Conservation (phyloP, 2,797 vertebrate genomes). For the Clarias fuscus region DNA sequence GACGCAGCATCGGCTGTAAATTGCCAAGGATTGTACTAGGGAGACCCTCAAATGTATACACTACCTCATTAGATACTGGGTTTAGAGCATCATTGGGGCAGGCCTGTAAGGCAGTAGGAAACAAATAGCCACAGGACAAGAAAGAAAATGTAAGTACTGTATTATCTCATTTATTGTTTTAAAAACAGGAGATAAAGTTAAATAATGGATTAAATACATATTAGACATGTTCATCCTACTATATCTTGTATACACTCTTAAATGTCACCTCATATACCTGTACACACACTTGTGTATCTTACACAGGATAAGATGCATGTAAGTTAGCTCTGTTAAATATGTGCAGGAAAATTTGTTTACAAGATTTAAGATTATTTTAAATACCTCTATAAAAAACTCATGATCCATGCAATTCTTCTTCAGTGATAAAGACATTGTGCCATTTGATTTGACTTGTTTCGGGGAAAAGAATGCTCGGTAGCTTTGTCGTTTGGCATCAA, state of each 20-base stretch:
- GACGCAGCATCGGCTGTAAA: slow-evolving; percentile 68
- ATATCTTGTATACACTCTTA: too few species aligned
- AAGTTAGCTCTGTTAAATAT: too few species aligned
- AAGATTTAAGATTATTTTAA: background rate
- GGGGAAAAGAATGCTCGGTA: slow-evolving; percentile 61
- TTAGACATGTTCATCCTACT: background rate
- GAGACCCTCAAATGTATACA: slow-evolving; percentile 70
- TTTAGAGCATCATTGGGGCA: slow-evolving; percentile 78
- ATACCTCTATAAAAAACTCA: slow-evolving; percentile 32
- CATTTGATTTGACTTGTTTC: background rate
- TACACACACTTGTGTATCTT: background rate
- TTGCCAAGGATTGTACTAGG: slow-evolving; percentile 24
- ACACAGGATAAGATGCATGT: background rate
- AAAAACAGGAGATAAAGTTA: background rate
- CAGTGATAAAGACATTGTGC: background rate
- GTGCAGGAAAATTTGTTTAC: too few species aligned
- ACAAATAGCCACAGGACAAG: background rate
- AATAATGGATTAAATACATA: background rate
- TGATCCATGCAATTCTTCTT: background rate
- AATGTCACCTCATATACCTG: background rate
- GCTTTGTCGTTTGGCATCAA: slow-evolving; percentile 67
- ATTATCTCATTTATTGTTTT: background rate
- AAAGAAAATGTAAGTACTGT: background rate
- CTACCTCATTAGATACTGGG: slow-evolving; percentile 71
- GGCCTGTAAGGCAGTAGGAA: slow-evolving; percentile 59